Evolutionary conservation across 2,888 invertebrate species (phyloP), one percentile per base, ranked within the genome.

Genomic region (Laothoe populi): DNA sequence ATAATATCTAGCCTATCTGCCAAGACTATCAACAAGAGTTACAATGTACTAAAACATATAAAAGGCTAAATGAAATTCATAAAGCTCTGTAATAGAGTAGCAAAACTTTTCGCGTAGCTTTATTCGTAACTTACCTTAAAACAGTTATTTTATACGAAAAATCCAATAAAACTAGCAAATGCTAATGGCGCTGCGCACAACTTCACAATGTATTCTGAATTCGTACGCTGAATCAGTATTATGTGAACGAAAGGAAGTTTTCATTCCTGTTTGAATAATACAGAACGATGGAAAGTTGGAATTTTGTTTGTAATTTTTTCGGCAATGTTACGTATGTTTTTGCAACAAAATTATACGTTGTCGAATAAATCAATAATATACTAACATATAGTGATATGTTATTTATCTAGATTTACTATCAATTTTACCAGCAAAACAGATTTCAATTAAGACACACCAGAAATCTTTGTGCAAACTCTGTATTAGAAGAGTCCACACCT

Each of bases 401-500:
- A n/a, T n/a, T n/a, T n/a, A n/a, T n/a, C n/a, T n/a, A n/a, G n/a
- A n/a, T 23, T 16, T 23, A 48, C 8, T 5, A 48, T 40, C 38
- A 13, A 40, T 16, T 10, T 38, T 8, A 5, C 7, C 11, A 5
- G 40, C 26, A 49, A 26, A 53, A 40, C 42, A 11, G 26, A 53
- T 73, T 62, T 78, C 77, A 73, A 80, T 11, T 83, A 81, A 73
- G 71, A 79, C 77, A 75, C 78, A 79, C 72, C 69, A 72, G 75
- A 74, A 77, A 74, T 75, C 84, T 87, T 88, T 86, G 83, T 84
- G 82, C 83, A 82, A 86, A 74, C 75, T 75, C 75, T 86, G 84
- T 88, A 89, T 86, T 81, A 77, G 79, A 79, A 84, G 78, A 78
- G 69, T 77, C 81, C 80, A 82, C 85, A 86, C 85, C 83, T 86